Percentiles rank a stretch among this genome's conserved stretches.
These are phyloP conservation scores for Caenorhabditis doughertyi DNA, from an alignment of 2,888 invertebrate genomes.

Conservation along the genomic window DNA sequence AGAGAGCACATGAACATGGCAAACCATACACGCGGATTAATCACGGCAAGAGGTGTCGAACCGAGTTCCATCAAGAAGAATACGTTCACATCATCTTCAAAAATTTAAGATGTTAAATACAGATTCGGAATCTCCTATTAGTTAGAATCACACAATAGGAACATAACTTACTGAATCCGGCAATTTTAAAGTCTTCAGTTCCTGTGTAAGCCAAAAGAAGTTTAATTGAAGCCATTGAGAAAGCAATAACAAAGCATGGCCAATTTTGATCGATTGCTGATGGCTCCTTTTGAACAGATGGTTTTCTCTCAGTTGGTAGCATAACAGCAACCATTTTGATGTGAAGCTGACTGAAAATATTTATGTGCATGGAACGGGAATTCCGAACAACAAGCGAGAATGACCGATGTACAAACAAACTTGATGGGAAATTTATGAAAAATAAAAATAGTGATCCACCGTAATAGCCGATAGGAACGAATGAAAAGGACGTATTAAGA, in stretches of 20 bases:
- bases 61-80: constrained; percentile 58
- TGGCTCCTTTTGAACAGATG: constrained; percentile 16
- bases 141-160: not conserved
- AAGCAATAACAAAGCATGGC: constrained; percentile 46
- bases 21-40: constrained; percentile 62
- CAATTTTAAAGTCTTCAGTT: constrained; percentile 35
- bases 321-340: constrained; percentile 47
- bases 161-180: constrained; percentile 44
- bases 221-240: constrained; percentile 41
- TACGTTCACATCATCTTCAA: constrained; percentile 53
- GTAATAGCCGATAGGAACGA: not conserved
- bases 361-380: not conserved
- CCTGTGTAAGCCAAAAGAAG: constrained; percentile 28
- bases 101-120: not conserved
- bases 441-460: constrained; percentile 15
- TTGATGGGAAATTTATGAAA: not conserved
- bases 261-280: constrained; percentile 37
- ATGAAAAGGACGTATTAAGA: constrained; percentile 4
- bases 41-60: constrained; percentile 55
- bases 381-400: not conserved
- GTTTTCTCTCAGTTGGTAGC: constrained; percentile 49
- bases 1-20: constrained; percentile 63
- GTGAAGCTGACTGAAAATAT: not conserved
- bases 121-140: too few species aligned
- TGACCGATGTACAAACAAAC: constrained; percentile 36